phyloP scores from a whole-genome alignment of 2,113 vertebrate species.

The Seriola dumerili region DNA sequence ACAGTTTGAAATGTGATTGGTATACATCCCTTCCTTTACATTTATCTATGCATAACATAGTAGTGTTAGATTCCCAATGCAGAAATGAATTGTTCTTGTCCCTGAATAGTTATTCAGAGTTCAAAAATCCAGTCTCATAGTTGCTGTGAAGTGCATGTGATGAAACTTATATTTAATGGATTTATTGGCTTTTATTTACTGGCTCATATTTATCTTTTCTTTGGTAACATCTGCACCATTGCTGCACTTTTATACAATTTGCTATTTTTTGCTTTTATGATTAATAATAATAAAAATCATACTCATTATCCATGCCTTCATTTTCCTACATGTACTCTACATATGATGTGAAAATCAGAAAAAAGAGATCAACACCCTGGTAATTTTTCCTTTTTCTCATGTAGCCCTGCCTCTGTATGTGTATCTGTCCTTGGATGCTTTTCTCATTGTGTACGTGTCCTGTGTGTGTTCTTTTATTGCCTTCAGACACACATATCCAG shows the following conservation, averaged over 20 bases:
- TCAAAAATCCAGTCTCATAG: neutral
- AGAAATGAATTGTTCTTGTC: too few species aligned
- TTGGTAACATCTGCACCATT: neutral
- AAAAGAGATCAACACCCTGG: neutral
- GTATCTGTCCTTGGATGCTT: neutral
- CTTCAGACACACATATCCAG: constrained; percentile 98
- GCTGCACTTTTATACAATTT: neutral
- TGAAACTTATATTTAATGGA: neutral
- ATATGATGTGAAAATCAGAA: neutral
- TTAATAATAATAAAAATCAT: neutral
- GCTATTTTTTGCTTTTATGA: neutral
- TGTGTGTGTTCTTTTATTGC: constrained; percentile 57
- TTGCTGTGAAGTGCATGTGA: neutral
- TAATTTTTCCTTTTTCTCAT: neutral
- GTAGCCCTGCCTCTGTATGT: neutral
- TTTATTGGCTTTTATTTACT: neutral
- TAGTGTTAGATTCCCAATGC: too few species aligned
- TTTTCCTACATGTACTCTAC: neutral
- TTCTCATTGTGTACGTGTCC: constrained; percentile 36
- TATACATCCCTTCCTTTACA: neutral
- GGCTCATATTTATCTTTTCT: neutral
- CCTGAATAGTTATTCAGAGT: too few species aligned
- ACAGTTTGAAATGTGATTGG: neutral
- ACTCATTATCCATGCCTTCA: too few species aligned
- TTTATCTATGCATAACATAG: neutral